phyloP scores from a whole-genome alignment of 2,888 invertebrate species.

The Parnassius apollo region DNA sequence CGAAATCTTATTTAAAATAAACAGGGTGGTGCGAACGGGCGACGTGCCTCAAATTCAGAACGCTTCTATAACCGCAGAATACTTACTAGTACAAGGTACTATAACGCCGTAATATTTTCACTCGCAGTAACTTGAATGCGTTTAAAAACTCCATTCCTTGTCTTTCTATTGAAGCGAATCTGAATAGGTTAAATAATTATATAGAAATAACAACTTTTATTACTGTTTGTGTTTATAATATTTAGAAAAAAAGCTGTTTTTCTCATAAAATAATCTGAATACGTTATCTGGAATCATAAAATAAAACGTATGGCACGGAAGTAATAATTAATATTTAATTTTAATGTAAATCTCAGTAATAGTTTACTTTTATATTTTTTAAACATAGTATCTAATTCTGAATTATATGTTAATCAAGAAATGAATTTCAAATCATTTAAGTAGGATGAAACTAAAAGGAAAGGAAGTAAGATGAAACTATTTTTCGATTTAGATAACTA shows the following conservation, averaged over 20 bases:
- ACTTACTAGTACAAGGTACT: no score
- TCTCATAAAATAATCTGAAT: constrained; percentile 3
- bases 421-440: no score
- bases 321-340: no score
- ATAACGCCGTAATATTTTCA: constrained; percentile 61
- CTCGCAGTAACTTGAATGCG: constrained; percentile 55
- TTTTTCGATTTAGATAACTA: no score
- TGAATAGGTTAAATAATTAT: constrained; percentile 25
- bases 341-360: no score
- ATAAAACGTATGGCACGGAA: no score
- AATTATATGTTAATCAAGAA: no score
- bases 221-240: constrained; percentile 11
- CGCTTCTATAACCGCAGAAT: constrained; percentile 37
- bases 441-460: no score
- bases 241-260: constrained; percentile 6
- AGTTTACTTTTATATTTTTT: no score
- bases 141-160: constrained; percentile 32
- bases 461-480: no score
- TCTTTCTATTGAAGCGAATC: constrained; percentile 5
- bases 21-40: constrained; percentile 70
- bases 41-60: constrained; percentile 70
- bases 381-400: no score
- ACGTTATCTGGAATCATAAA: no score
- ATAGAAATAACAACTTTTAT: constrained; percentile 17
- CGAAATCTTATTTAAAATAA: constrained; percentile 77